Conservation (phyloP, 2,113 vertebrate genomes). For the Trochalopteron elliotii region DNA sequence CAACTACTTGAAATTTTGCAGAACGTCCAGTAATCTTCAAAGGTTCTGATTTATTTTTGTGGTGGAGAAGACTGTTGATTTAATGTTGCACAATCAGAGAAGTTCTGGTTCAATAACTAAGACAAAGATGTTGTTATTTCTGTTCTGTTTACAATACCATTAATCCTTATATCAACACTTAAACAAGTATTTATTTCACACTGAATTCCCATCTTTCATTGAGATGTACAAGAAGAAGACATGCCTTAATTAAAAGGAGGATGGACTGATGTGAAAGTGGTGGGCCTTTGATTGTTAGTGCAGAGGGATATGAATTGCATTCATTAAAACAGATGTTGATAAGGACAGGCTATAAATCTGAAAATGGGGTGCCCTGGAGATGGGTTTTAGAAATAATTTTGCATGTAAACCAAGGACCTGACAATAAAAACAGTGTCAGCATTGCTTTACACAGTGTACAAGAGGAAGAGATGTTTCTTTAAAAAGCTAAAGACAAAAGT, state of each 20-base stretch:
- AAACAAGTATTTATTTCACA: neutral
- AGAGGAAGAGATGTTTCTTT: neutral
- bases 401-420: neutral
- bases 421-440: neutral
- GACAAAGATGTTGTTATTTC: neutral
- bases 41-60: neutral
- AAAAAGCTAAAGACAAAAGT: neutral
- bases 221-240: neutral
- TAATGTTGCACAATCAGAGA: neutral
- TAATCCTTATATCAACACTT: neutral
- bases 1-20: neutral
- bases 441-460: neutral
- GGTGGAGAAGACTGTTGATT: neutral
- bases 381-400: neutral
- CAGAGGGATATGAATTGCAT: neutral
- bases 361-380: accelerated
- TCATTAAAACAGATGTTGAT: neutral
- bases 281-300: neutral
- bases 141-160: neutral
- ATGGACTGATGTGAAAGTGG: neutral
- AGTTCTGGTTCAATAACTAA: neutral
- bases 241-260: neutral
- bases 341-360: neutral
- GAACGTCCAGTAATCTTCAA: neutral
- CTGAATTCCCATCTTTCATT: neutral